Percentiles rank a stretch among this genome's conserved stretches.
phyloP scores from a whole-genome alignment of 2,113 vertebrate genomes.

The Elachura formosa region DNA sequence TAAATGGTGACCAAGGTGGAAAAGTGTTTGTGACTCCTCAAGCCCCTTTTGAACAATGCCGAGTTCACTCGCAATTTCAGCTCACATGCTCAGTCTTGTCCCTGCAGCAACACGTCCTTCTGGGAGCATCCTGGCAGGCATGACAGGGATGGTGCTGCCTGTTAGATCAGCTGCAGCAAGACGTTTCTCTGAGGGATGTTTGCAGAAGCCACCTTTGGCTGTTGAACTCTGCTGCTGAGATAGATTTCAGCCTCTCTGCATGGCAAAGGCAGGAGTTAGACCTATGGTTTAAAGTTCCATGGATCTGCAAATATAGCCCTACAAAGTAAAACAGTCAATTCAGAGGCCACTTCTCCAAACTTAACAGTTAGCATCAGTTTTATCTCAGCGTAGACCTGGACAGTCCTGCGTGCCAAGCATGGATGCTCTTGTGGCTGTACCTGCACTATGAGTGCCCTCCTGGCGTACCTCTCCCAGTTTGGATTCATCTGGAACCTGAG shows the following conservation, averaged over 20 bases:
- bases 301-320: background rate
- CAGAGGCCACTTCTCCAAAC: background rate
- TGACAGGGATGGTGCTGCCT: background rate
- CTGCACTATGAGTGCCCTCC: background rate
- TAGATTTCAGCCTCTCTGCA: accelerated
- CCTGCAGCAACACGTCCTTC: background rate
- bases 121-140: background rate
- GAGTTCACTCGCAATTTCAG: accelerated
- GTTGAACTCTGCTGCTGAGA: background rate
- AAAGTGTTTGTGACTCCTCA: background rate
- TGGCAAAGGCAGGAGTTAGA: background rate
- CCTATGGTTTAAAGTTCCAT: accelerated
- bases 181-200: background rate
- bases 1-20: background rate
- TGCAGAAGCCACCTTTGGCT: background rate
- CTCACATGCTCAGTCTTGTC: background rate
- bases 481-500: background rate
- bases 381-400: background rate
- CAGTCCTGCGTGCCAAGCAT: accelerated
- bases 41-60: background rate
- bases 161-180: background rate
- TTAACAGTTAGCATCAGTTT: background rate
- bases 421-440: accelerated
- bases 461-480: background rate
- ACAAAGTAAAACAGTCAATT: background rate